Conservation (phyloP, 2,888 invertebrate genomes). For the Pemphredon lugubris region DNA sequence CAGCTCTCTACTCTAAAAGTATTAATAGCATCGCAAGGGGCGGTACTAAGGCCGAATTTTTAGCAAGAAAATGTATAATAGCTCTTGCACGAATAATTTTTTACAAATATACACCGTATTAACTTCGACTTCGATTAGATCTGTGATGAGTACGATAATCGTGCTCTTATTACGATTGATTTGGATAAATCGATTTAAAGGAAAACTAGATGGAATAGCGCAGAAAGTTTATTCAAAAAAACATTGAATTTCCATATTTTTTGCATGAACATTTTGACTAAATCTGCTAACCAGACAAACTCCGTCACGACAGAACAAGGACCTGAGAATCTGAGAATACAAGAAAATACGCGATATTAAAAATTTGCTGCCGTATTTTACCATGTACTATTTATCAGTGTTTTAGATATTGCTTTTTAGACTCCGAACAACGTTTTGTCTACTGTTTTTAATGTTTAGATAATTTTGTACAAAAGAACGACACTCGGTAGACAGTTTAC, state of each 20-base stretch:
- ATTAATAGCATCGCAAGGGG: conserved; percentile 45
- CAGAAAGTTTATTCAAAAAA: background rate
- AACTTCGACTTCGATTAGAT: conserved; percentile 47
- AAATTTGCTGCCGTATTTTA: conserved; percentile 18
- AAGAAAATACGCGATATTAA: background rate
- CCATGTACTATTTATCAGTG: conserved; percentile 22
- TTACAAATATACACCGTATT: conserved; percentile 44
- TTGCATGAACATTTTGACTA: background rate
- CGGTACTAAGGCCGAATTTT: conserved; percentile 22
- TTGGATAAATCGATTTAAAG: conserved; percentile 2
- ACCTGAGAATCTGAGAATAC: too few relatives aligned
- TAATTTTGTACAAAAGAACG: conserved; percentile 18
- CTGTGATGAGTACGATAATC: conserved; percentile 51
- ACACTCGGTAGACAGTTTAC: conserved; percentile 17
- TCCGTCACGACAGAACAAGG: too few relatives aligned
- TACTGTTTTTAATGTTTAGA: conserved; percentile 41
- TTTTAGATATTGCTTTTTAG: conserved; percentile 14
- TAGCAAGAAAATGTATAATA: conserved; percentile 33
- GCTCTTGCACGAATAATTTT: conserved; percentile 41
- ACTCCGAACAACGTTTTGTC: conserved; percentile 30
- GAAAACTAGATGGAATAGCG: conserved; percentile 5
- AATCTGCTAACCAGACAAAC: too few relatives aligned
- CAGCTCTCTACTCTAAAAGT: conserved; percentile 61
- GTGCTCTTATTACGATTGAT: conserved; percentile 25
- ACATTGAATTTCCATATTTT: background rate